These are phyloP conservation scores for Nomada flava DNA, from an alignment of 2,888 invertebrate genomes.

Conservation along the genomic window DNA sequence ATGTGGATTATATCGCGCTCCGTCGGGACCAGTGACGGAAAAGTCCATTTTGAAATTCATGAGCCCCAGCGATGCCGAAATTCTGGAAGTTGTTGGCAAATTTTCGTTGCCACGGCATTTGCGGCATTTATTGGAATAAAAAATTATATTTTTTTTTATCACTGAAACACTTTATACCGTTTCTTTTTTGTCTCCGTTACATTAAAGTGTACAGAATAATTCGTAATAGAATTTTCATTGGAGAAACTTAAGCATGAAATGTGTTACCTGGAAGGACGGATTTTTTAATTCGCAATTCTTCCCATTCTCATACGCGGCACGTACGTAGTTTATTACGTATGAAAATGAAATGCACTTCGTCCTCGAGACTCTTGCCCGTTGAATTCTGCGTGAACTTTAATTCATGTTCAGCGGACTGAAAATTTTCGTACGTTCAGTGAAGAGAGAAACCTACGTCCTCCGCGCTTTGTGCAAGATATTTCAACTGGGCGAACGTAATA, in stretches of 20 bases:
- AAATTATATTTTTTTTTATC: no score
- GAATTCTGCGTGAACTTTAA: slow-evolving; percentile 32
- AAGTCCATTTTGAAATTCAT: not conserved
- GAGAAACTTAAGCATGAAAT: no score
- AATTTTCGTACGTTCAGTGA: slow-evolving; percentile 15
- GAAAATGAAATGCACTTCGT: slow-evolving; percentile 20
- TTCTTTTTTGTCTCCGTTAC: no score
- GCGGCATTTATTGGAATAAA: no score
- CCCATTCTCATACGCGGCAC: not conserved
- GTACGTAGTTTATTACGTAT: slow-evolving; percentile 10
- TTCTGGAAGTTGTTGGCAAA: no score
- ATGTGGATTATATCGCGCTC: not conserved
- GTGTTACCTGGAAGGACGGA: no score
- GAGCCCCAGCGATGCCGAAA: no score
- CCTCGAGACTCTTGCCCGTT: slow-evolving; percentile 8
- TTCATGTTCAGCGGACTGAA: slow-evolving; percentile 24
- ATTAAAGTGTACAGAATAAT: no score
- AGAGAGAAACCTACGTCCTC: not conserved
- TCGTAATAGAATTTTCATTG: no score
- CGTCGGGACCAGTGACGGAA: not conserved
- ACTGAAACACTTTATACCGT: no score
- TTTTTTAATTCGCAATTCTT: no score
- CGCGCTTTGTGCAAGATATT: slow-evolving; percentile 24
- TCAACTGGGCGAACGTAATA: slow-evolving; percentile 37
- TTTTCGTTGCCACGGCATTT: no score